Evolutionary conservation across 2,113 vertebrate species (phyloP).

Genomic region (Nycticebus coucang): DNA sequence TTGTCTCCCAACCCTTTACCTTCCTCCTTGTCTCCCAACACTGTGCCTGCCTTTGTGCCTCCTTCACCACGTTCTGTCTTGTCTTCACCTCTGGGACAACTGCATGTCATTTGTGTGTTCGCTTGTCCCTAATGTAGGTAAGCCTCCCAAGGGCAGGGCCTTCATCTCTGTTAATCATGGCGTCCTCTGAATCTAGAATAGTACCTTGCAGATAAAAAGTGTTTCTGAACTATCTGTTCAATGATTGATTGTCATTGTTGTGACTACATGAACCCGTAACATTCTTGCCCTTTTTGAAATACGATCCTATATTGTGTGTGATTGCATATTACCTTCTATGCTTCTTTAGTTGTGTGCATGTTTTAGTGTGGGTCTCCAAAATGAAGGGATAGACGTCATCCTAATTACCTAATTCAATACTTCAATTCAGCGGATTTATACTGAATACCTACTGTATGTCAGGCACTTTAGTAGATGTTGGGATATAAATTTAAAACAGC

Average conservation of each 20-base stretch:
- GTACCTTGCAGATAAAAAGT: conserved; percentile 40
- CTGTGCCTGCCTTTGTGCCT: neutral
- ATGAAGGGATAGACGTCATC: neutral
- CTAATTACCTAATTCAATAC: conserved; percentile 14
- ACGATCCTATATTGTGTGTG: neutral
- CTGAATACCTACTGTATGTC: conserved; percentile 72
- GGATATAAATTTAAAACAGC: conserved; percentile 57
- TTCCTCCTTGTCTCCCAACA: neutral
- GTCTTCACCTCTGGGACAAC: neutral
- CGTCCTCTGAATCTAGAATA: neutral
- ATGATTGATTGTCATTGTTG: conserved; percentile 69
- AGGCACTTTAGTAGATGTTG: conserved; percentile 77
- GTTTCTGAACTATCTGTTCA: neutral
- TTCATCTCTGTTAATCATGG: neutral
- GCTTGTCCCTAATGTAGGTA: neutral
- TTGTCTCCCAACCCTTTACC: neutral
- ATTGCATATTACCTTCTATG: neutral
- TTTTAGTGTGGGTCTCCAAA: conserved; percentile 37
- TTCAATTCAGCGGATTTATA: conserved; percentile 56
- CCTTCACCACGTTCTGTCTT: neutral
- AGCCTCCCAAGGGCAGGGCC: neutral
- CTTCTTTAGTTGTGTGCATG: neutral
- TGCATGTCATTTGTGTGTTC: neutral
- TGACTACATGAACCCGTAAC: neutral
- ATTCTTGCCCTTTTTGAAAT: conserved; percentile 28